Percentiles rank a stretch among this genome's conserved stretches.
Evolutionary conservation across 2,888 invertebrate species (phyloP).

Genomic region (Unio pictorum): DNA sequence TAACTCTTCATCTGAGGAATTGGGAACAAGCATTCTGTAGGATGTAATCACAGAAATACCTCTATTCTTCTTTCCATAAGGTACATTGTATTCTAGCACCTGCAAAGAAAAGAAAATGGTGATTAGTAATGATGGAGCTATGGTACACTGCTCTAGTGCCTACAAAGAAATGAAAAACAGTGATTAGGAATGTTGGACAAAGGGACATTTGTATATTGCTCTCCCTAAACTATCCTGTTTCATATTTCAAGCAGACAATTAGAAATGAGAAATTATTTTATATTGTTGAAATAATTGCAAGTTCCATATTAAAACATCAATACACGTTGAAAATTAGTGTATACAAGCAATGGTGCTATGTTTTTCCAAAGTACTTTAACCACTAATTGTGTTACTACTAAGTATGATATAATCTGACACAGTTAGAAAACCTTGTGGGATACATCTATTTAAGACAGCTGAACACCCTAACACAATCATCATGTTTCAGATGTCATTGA

Average conservation of each 20-base stretch:
- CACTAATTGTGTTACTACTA: no score
- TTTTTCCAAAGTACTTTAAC: no score
- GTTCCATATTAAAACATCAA: no score
- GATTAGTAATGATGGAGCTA: not conserved
- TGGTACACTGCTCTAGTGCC: not conserved
- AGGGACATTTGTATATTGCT: not conserved
- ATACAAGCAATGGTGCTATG: no score
- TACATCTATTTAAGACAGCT: no score
- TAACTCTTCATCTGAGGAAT: conserved; percentile 84
- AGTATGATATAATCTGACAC: no score
- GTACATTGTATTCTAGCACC: conserved; percentile 92
- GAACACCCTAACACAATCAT: not conserved
- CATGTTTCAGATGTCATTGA: not conserved
- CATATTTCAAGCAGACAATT: no score
- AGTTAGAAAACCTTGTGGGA: no score
- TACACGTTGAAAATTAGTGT: no score
- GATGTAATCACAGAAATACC: conserved; percentile 71
- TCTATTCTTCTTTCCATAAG: conserved; percentile 84
- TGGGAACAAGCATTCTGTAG: conserved; percentile 70
- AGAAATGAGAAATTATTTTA: no score
- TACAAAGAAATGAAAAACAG: not conserved
- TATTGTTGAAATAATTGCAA: no score
- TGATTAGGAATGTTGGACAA: not conserved
- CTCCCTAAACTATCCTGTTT: no score
- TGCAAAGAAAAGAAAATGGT: conserved; percentile 61